These are phyloP conservation scores for Chelon labrosus DNA, from an alignment of 2,797 vertebrate genomes.

Conservation along the genomic window DNA sequence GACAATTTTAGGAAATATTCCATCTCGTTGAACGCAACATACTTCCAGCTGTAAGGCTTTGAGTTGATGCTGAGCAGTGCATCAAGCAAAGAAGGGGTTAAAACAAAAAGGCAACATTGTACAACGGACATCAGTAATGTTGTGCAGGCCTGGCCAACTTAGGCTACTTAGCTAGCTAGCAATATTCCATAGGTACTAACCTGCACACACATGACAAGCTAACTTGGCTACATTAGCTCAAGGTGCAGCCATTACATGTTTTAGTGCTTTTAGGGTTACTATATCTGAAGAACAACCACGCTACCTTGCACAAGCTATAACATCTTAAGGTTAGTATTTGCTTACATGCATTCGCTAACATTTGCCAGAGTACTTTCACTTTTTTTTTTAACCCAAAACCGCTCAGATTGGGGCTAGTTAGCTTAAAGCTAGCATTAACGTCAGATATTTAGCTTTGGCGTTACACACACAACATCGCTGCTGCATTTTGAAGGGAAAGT, in stretches of 20 bases:
- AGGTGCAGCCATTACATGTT: conserved; percentile 45
- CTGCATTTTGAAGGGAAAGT: not conserved
- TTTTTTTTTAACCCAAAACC: conserved; percentile 70
- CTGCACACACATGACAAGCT: conserved; percentile 78
- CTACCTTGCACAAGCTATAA: not conserved
- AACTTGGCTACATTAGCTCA: conserved; percentile 78
- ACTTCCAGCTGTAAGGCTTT: not conserved
- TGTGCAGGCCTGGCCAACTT: conserved; percentile 78
- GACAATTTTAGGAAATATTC: not conserved
- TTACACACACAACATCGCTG: conserved; percentile 30
- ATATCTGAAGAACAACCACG: not conserved
- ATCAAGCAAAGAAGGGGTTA: conserved; percentile 73
- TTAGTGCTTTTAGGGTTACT: conserved; percentile 19
- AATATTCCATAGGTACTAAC: conserved; percentile 61
- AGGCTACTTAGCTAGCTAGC: conserved; percentile 79
- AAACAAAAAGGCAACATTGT: conserved; percentile 71
- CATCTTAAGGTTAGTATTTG: not conserved
- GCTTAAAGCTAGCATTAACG: conserved; percentile 68
- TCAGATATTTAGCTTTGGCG: conserved; percentile 60
- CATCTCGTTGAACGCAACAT: conserved; percentile 4
- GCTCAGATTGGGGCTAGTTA: conserved; percentile 78
- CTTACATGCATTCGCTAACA: conserved; percentile 31
- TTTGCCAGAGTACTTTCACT: conserved; percentile 73
- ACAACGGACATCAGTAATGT: conserved; percentile 62
- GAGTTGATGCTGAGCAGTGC: not conserved